Conservation (phyloP, 2,888 invertebrate genomes). For the Sylvicola fuscatus region DNA sequence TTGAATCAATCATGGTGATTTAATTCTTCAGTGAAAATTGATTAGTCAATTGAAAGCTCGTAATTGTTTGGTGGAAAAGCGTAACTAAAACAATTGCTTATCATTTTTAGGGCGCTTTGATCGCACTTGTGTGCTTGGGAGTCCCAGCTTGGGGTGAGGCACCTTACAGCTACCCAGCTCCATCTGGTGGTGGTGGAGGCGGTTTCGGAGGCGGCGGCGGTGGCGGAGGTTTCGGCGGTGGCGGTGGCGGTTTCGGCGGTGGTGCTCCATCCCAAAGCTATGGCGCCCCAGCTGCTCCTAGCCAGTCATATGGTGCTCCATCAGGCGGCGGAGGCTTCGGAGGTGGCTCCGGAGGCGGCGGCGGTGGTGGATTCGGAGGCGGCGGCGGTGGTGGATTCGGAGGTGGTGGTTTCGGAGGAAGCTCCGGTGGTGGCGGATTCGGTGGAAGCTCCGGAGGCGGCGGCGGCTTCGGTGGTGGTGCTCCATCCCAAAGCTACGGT, state of each 20-base stretch:
- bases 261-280: constrained; percentile 25
- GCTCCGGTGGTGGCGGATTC: constrained; percentile 2
- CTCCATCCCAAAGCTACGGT: constrained; percentile 13
- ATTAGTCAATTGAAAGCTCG: too few species aligned
- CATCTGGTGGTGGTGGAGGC: constrained; percentile 10
- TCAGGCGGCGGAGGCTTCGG: constrained; percentile 2
- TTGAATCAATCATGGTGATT: not conserved
- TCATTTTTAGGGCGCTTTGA: too few species aligned
- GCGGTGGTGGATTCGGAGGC: constrained; percentile 10
- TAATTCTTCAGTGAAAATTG: not conserved
- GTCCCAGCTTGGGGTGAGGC: constrained; percentile 15
- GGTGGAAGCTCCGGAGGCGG: constrained; percentile 9
- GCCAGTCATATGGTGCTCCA: constrained; percentile 7
- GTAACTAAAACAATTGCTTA: too few species aligned
- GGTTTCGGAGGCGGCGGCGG: constrained; percentile 14
- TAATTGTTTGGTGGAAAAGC: too few species aligned
- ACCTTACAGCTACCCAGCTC: too few species aligned
- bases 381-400: constrained; percentile 9
- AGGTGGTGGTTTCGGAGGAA: constrained; percentile 7
- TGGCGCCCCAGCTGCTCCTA: constrained; percentile 6
- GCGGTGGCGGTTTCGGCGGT: constrained; percentile 13
- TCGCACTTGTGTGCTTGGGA: constrained; percentile 18
- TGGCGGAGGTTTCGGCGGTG: constrained; percentile 12
- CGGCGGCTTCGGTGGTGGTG: constrained; percentile 6
- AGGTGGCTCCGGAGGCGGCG: not conserved